These are phyloP conservation scores for Garra rufa DNA, from an alignment of 2,113 vertebrate species.

Conservation along the genomic window DNA sequence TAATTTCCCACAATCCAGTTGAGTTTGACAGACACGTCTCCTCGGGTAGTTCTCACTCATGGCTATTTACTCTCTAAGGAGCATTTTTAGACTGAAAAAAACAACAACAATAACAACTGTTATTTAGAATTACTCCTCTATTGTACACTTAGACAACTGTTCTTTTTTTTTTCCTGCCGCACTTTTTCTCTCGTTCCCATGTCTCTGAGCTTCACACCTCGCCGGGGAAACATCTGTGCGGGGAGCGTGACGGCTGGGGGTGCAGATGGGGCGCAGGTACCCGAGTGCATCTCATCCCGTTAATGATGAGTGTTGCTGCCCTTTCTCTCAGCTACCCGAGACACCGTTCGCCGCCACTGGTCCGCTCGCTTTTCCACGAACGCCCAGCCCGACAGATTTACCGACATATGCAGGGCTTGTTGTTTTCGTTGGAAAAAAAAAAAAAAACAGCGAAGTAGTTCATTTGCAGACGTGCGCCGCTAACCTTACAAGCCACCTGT, in stretches of 20 bases:
- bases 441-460: conserved; percentile 78
- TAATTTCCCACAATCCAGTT: conserved; percentile 54
- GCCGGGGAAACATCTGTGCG: conserved; percentile 80
- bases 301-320: conserved; percentile 84
- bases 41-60: conserved; percentile 56
- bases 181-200: conserved; percentile 62
- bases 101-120: conserved; percentile 61
- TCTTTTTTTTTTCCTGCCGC: conserved; percentile 64
- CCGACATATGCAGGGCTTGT: conserved; percentile 77
- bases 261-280: conserved; percentile 81
- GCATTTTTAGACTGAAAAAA: conserved; percentile 18
- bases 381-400: conserved; percentile 82
- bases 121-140: conserved; percentile 78
- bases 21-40: conserved; percentile 75
- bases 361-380: conserved; percentile 66
- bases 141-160: conserved; percentile 71
- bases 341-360: conserved; percentile 72
- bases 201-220: conserved; percentile 73
- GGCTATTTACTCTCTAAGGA: conserved; percentile 68
- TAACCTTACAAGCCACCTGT: conserved; percentile 82
- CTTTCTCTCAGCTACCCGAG: conserved; percentile 70
- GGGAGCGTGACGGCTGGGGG: conserved; percentile 74
- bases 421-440: conserved; percentile 41
- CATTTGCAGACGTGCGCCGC: conserved; percentile 77
- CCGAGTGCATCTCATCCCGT: conserved; percentile 75